Evolutionary conservation across 2,113 vertebrate species (phyloP), one percentile per base, ranked within the genome.

Genomic region (Albula glossodonta): DNA sequence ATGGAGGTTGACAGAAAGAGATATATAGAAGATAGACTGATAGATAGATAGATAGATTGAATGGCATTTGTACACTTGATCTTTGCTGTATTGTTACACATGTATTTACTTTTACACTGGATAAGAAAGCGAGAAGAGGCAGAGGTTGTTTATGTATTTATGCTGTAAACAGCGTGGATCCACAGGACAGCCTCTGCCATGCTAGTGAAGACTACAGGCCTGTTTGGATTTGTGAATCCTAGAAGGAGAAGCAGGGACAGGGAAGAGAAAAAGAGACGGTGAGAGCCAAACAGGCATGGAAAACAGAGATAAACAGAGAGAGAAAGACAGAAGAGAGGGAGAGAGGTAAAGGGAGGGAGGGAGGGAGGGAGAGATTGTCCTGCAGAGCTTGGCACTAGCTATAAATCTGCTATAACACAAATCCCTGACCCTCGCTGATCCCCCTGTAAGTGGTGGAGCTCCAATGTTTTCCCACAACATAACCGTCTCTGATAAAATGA

Each of bases 381-480:
- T 31, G 2, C 12, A 49, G 25, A 31, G 22, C 70, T 10, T 9
- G n/a, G 31, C 22, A 25, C 70, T 31, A 9, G 70, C 70, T 74
- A n/a, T 74, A 74, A 74, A 74, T 74, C 22, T 74, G 3, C 60
- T 66, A 22, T 66, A 66, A 66, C 60, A 66, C 17, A 22, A 66
- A 66, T 66, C 60, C 60, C 60, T 74, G 70, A 74, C 70, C 70
- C 70, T 2, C 70, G 9, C 70, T 74, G 70, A 74, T 31, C 70
- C n/a, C 31, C 17, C n/a, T 78, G 25, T 48, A 77, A 66, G 17
- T 50, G 78, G 25, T 19, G 53, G 56, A 85, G 57, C 25, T 66
- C 41, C 8, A 48, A 85, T 63, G 2, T 41, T 85, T 81, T 85
- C 84, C 84, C 78, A 85, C 84, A 49, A n/a, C 78, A 25, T 53